Evolutionary conservation across 2,888 invertebrate genomes (phyloP).

Genomic region (Morinoia aosen): DNA sequence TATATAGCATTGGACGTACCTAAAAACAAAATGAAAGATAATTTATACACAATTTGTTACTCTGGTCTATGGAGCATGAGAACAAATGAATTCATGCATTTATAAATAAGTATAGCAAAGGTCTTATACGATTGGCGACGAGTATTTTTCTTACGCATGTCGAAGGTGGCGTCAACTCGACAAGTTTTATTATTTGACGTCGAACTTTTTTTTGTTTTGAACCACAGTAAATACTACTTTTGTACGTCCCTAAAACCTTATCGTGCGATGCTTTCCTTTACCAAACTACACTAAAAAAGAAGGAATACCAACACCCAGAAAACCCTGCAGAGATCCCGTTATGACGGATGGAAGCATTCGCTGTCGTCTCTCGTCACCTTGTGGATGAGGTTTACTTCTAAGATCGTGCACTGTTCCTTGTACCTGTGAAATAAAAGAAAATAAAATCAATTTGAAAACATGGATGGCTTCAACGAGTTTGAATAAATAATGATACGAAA

Average conservation of each 20-base stretch:
- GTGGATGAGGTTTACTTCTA: not conserved
- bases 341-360: slow-evolving; percentile 13
- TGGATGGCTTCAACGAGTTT: no score
- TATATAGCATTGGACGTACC: not conserved
- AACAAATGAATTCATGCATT: no score
- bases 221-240: not conserved
- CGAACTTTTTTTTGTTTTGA: not conserved
- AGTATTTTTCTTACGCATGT: not conserved
- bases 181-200: no score
- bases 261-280: not conserved
- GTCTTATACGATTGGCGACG: not conserved
- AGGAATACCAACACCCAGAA: not conserved
- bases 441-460: not conserved
- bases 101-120: no score
- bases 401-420: slow-evolving; percentile 32
- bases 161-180: not conserved
- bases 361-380: slow-evolving; percentile 1
- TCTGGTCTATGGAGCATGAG: no score
- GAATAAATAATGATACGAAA: no score
- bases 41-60: no score
- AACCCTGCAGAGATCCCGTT: not conserved
- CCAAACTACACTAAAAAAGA: not conserved
- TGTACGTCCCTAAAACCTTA: not conserved
- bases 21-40: not conserved
- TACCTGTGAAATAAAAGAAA: not conserved